Percentiles rank a stretch among this genome's conserved stretches.
phyloP scores from a whole-genome alignment of 2,888 invertebrate species.

The Adelognathus sp. region DNA sequence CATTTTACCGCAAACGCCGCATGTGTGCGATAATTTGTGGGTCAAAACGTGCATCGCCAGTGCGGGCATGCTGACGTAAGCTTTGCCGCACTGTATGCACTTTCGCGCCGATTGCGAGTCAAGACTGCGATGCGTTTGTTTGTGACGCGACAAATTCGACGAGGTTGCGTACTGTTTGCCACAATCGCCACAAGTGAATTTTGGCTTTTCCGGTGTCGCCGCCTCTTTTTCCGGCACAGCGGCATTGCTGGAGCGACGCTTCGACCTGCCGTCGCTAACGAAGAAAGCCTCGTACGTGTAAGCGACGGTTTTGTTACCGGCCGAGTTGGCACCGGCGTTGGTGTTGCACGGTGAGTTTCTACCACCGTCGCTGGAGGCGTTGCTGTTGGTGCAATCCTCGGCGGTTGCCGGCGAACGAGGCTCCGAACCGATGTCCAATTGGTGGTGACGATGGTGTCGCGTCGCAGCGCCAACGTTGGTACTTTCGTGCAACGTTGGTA shows the following conservation, averaged over 20 bases:
- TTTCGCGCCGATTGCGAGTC: conserved; percentile 97
- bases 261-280: conserved; percentile 94
- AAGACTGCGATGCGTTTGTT: conserved; percentile 93
- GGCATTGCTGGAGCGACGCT: conserved; percentile 84
- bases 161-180: conserved; percentile 96
- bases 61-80: conserved; percentile 99
- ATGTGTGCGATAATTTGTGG: conserved; percentile 96
- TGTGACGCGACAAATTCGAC: conserved; percentile 94
- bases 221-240: conserved; percentile 79
- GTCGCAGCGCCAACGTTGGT: conserved; percentile 68
- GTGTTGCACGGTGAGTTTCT: conserved; percentile 62
- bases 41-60: conserved; percentile 96
- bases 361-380: conserved; percentile 64
- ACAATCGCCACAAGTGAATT: conserved; percentile 89
- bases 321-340: conserved; percentile 80
- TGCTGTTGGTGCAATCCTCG: conserved; percentile 67
- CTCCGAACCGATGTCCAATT: conserved; percentile 69
- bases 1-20: conserved; percentile 96
- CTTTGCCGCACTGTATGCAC: conserved; percentile 97
- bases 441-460: conserved; percentile 58
- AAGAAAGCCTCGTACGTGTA: conserved; percentile 97
- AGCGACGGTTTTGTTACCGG: conserved; percentile 88
- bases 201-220: conserved; percentile 82
- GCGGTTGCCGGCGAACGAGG: conserved; percentile 74
- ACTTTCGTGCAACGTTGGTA: conserved; percentile 69